Base-by-base conservation (phyloP, 1,140 invertebrate genomes). In the Orchesella cincta region DNA sequence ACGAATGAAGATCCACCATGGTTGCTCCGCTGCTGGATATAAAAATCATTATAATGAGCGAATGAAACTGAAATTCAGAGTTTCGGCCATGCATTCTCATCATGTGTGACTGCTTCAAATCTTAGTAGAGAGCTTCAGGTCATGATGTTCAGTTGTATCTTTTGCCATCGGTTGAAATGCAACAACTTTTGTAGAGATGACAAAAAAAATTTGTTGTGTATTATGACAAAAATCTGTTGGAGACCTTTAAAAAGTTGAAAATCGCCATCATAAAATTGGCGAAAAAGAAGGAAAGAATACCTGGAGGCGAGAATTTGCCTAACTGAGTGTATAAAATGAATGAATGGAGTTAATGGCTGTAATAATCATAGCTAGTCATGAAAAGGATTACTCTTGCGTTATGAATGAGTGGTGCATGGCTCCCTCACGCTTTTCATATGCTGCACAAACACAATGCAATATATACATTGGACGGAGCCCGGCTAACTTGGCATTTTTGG, bases 1-100 rank as follows among this genome's bases (percentile, higher is more conserved):
- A 64, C 57, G 78, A 77, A 74, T 57, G 26, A 74, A 52, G 52
- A 33, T 54, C 26, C 39, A 16, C 51, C 73, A 33, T 74, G 39
- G n/a, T n/a, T n/a, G n/a, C 39, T 46, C 28, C 31, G 5, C 39
- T 67, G 23, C 62, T 67, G 62, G 62, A 67, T 67, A 67, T 67
- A 33, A 67, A 67, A 67, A 67, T 33, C 28, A 67, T 67, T 67
- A 33, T 8, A 33, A 33, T 31, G 62, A 67, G 62, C 62, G 62
- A 67, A 67, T 67, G 62, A 67, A 67, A 57, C 54, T 57, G 54
- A 67, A 67, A 67, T 18, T 29, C 31, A 14, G 31, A 67, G 62
- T 67, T 57, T 67, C 62, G 23, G 62, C 62, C 62, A 67, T 31
- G 8, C 8, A 5, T 31, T 31, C 23, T 46, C 16, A 67, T 29